Percentiles rank a stretch among this genome's conserved stretches.
Evolutionary conservation across 1,140 invertebrate genomes (phyloP).

Genomic region (Lucilia sericata): DNA sequence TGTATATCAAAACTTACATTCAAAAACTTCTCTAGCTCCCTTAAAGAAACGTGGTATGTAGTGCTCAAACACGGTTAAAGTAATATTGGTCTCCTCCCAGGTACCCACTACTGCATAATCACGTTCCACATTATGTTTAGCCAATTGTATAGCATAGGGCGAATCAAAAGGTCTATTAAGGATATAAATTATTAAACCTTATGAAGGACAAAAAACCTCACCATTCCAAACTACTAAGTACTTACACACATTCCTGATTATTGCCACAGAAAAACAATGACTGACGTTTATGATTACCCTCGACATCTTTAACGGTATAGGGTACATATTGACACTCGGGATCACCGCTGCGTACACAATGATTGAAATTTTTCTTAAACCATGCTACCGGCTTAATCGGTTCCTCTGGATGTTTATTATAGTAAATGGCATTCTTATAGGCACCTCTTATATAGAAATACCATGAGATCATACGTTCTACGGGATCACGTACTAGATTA

Average conservation of each 20-base stretch:
- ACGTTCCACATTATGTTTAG: slow-evolving; percentile 84
- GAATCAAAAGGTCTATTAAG: slow-evolving; percentile 82
- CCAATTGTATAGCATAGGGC: slow-evolving; percentile 80
- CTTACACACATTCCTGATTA: slow-evolving; percentile 85
- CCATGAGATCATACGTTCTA: slow-evolving; percentile 88
- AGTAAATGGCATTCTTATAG: slow-evolving; percentile 88
- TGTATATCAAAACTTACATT: slow-evolving; percentile 53
- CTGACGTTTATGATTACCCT: slow-evolving; percentile 82
- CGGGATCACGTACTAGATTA: slow-evolving; percentile 86
- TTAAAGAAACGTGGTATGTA: slow-evolving; percentile 86
- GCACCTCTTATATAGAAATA: slow-evolving; percentile 84
- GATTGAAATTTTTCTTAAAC: slow-evolving; percentile 90
- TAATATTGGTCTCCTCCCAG: slow-evolving; percentile 86
- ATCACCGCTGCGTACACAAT: slow-evolving; percentile 84
- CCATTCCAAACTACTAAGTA: slow-evolving; percentile 39
- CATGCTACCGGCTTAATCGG: slow-evolving; percentile 84
- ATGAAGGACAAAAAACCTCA: neutral
- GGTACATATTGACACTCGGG: slow-evolving; percentile 85
- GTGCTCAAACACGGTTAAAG: slow-evolving; percentile 83
- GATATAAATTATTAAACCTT: slow-evolving; percentile 71
- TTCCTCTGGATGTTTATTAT: slow-evolving; percentile 84
- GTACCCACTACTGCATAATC: slow-evolving; percentile 90
- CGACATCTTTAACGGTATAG: slow-evolving; percentile 81
- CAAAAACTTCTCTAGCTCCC: slow-evolving; percentile 72
- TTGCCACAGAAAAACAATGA: slow-evolving; percentile 91